phyloP scores from a whole-genome alignment of 2,113 vertebrate genomes.

The Hiodon alosoides region DNA sequence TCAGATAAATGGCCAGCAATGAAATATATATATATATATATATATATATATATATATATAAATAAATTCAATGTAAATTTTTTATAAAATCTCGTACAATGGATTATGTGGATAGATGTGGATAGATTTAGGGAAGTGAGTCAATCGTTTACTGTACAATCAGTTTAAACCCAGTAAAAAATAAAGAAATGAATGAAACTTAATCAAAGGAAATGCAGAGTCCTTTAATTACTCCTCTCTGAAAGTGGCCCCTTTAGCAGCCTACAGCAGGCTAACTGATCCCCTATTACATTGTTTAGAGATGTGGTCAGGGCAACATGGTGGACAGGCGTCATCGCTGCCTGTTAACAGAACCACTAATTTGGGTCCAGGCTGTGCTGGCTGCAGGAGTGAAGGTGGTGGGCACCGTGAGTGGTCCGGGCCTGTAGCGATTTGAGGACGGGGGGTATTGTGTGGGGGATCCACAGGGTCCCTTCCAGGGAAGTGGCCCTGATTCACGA shows the following conservation, averaged over 20 bases:
- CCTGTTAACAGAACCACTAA: constrained; percentile 41
- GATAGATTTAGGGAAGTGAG: not conserved
- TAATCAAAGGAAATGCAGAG: constrained; percentile 28
- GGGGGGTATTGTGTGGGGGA: not conserved
- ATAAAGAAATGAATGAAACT: constrained; percentile 18
- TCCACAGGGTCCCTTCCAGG: not conserved
- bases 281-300: constrained; percentile 40
- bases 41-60: too few species aligned
- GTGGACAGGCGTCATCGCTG: constrained; percentile 39
- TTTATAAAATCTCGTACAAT: too few species aligned
- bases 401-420: constrained; percentile 27
- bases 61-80: too few species aligned
- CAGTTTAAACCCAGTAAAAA: not conserved
- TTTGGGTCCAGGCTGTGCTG: constrained; percentile 35
- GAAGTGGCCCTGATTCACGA: not conserved
- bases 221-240: constrained; percentile 36
- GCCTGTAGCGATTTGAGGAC: constrained; percentile 23
- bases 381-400: constrained; percentile 31
- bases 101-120: not conserved
- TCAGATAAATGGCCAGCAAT: too few species aligned
- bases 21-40: too few species aligned
- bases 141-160: not conserved
- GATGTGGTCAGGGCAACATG: constrained; percentile 37
- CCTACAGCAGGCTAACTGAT: constrained; percentile 18
- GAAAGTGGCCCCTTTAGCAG: constrained; percentile 26